Base-by-base conservation (phyloP, 1,140 invertebrate species). In the Papilio machaon region DNA sequence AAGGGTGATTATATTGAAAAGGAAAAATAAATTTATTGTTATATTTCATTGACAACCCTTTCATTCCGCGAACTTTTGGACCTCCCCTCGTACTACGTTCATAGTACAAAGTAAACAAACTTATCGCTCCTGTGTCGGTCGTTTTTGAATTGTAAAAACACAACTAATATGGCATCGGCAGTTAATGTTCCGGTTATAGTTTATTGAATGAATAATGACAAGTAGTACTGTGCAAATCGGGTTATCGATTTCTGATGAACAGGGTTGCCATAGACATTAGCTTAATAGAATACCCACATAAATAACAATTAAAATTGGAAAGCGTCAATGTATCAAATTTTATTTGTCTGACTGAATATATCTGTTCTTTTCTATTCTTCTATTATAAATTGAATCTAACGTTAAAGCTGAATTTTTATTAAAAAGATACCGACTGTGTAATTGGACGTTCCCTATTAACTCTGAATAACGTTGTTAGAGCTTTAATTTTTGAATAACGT, bases 221-320 rank as follows among this genome's bases (percentile, higher is more conserved):
- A 91, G 86, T 90, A 86, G 80, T 88, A 82, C 83, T 83, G 86
- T 91, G 88, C 89, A 91, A 91, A 93, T 91, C 90, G 87, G 90
- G 92, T 91, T 94, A 94, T 94, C 91, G 93, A 94, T 93, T 91
- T 86, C 89, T 89, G 85, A 87, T 86, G 70, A 43, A 60, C 52
- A 67, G 73, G 46, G 80, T 47, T 47, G 73, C 30, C 30, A 30
- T 23, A 38, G 10, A 19, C 2, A 64, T 60, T 60, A 60, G 19
- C 9, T 30, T 64, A 23, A 64, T 19, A 23, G 10, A 11, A 30
- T 64, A 10, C 58, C 13, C 13, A 52, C 49, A 52, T 17, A 17
- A 52, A 52, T 13, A 17, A 52, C 4, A 52, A 52, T 11, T 11
- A 13, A 2, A 64, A 30, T 30, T 13, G 0, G 30, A 30, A 30